Percentiles rank a stretch among this genome's conserved stretches.
Conservation (phyloP, 2,888 invertebrate species). For the Harpagoxenus sublaevis region DNA sequence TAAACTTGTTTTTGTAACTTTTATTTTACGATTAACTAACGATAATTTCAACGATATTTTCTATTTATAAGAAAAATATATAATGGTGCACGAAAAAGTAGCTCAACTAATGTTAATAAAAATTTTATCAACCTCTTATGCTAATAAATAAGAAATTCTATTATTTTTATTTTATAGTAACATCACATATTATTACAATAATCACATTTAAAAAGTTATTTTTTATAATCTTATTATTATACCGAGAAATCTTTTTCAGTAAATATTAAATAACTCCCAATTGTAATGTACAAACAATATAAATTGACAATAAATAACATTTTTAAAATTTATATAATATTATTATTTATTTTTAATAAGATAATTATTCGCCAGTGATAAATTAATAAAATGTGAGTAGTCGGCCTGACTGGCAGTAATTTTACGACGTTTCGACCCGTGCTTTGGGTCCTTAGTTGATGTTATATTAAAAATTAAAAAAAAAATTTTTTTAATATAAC, state of each 20-base stretch:
- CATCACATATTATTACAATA: background rate
- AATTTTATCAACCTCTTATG: background rate
- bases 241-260: background rate
- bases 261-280: background rate
- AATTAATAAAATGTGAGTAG: no score
- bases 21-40: background rate
- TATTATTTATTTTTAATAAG: background rate
- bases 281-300: background rate
- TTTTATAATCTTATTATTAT: background rate
- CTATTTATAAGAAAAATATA: background rate
- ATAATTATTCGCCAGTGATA: no score
- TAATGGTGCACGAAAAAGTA: background rate
- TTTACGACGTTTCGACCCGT: no score
- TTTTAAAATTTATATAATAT: background rate
- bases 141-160: background rate
- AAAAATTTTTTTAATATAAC: no score
- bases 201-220: background rate
- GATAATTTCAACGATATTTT: background rate
- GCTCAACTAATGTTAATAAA: background rate
- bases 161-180: background rate
- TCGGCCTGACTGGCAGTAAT: no score
- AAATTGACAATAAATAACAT: background rate
- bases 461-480: no score
- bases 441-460: no score
- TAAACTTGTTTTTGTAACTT: background rate